These are phyloP conservation scores for Leptopilina myrica DNA, from an alignment of 2,888 invertebrate genomes.

Conservation along the genomic window DNA sequence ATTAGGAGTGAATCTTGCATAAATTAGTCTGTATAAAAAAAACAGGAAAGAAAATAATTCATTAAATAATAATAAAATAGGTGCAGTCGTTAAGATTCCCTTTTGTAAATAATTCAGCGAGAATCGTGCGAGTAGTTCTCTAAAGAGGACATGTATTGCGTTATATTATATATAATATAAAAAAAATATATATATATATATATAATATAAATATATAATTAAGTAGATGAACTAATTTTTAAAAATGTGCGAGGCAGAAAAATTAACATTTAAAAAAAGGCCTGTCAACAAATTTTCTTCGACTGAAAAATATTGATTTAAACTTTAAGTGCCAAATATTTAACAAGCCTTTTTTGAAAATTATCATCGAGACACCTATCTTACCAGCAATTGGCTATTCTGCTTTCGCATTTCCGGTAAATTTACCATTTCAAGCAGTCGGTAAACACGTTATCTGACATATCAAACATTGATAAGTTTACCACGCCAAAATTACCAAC, in stretches of 20 bases:
- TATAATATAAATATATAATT: conserved; percentile 9
- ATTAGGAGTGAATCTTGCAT: conserved; percentile 47
- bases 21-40: conserved; percentile 43
- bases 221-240: conserved; percentile 28
- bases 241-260: conserved; percentile 29
- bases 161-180: conserved; percentile 23
- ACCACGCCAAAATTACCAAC: too few relatives aligned
- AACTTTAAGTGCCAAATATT: neutral
- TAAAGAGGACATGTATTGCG: conserved; percentile 20
- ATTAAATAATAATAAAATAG: conserved; percentile 43
- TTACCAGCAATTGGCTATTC: too few relatives aligned
- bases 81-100: conserved; percentile 49
- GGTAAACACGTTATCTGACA: too few relatives aligned
- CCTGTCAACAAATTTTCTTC: conserved; percentile 24
- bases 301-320: conserved; percentile 25
- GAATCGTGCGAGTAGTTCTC: conserved; percentile 34
- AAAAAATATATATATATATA: neutral
- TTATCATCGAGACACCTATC: too few relatives aligned
- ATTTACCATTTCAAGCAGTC: too few relatives aligned
- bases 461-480: too few relatives aligned
- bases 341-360: too few relatives aligned
- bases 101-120: conserved; percentile 56
- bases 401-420: too few relatives aligned
- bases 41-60: neutral
- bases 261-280: conserved; percentile 39